Evolutionary conservation across 2,888 invertebrate species (phyloP), one percentile per base, ranked within the genome.

Genomic region (Rhodophaea formosa): DNA sequence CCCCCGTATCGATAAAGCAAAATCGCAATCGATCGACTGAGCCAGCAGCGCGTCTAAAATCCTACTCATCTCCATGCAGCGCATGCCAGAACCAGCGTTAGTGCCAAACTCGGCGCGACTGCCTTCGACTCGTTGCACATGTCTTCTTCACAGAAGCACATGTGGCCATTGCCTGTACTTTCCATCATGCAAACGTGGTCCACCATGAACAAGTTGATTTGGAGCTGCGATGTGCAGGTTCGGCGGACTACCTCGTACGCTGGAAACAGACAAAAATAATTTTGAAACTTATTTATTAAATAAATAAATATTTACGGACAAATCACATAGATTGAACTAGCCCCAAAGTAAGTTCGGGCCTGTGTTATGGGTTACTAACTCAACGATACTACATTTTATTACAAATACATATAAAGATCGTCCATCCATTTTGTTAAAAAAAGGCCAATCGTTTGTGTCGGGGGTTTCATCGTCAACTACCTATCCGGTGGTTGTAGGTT

Each of bases 171-270:
- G 93, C 97, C 97, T 93, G 97, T 97, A 95, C 97, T 97, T 95
- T 98, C 98, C 95, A 97, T 96, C 97, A 98, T 98, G 95, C 98
- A 98, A 93, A 98, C 98, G 93, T 98, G 98, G 92, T 98, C 98
- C 88, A 98, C 98, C 97, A 98, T 97, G 93, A 98, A 98, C 79
- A 98, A 93, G 92, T 98, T 98, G 92, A 98, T 98, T 91, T 97
- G 97, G 68, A 98, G 94, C 82, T 97, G 97, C 64, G 97, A 96
- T 60, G 97, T 98, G 91, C 98, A 98, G 72, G 97, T 97, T 72
- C 98, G 94, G 62, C 97, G 94, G 69, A 98, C 96, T 75, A 96
- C 97, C 90, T 97, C 97, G 92, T 96, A 97, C 62, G 95, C 97
- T 97, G 94, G 17, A 93, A 93, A 23, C 23, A 68, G 59, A 64